Percentiles rank a stretch among this genome's conserved stretches.
Evolutionary conservation across 1,140 invertebrate species (phyloP).

Genomic region (Polyergus mexicanus): DNA sequence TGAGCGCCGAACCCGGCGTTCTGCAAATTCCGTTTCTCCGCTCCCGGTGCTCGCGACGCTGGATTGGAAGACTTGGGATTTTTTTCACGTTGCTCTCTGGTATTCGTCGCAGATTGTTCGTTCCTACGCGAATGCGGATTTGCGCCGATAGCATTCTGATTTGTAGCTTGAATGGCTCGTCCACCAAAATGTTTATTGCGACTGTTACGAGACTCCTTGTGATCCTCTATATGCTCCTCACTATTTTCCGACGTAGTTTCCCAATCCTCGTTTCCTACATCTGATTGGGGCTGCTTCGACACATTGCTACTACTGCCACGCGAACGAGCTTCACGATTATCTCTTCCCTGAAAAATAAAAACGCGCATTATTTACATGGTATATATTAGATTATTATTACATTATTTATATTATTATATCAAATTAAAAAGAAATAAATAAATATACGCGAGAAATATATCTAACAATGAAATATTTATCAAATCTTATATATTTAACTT

Average conservation of each 20-base stretch:
- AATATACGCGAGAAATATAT: background rate
- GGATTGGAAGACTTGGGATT: constrained; percentile 77
- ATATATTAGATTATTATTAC: background rate
- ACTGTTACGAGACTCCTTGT: constrained; percentile 82
- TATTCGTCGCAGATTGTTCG: constrained; percentile 74
- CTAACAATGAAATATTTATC: background rate
- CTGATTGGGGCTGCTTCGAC: constrained; percentile 82
- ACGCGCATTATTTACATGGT: background rate
- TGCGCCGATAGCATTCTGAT: constrained; percentile 62
- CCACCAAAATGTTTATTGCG: constrained; percentile 78
- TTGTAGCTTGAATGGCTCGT: constrained; percentile 70
- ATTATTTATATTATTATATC: background rate
- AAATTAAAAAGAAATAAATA: background rate
- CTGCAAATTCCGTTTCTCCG: constrained; percentile 83
- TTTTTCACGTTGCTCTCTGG: constrained; percentile 80
- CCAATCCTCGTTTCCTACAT: constrained; percentile 89
- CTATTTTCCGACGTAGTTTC: constrained; percentile 91
- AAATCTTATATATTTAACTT: background rate
- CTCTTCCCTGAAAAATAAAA: constrained; percentile 75
- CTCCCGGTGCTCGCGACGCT: constrained; percentile 80
- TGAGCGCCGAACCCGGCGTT: constrained; percentile 78
- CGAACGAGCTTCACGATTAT: constrained; percentile 80
- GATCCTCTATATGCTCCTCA: constrained; percentile 86
- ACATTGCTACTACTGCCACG: constrained; percentile 72
- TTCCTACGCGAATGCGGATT: constrained; percentile 74